A percentile compares a stretch with the other conserved stretches of the same genome.
Evolutionary conservation across 1,140 invertebrate species (phyloP).

Genomic region (Cyrtorhinus lividipennis): DNA sequence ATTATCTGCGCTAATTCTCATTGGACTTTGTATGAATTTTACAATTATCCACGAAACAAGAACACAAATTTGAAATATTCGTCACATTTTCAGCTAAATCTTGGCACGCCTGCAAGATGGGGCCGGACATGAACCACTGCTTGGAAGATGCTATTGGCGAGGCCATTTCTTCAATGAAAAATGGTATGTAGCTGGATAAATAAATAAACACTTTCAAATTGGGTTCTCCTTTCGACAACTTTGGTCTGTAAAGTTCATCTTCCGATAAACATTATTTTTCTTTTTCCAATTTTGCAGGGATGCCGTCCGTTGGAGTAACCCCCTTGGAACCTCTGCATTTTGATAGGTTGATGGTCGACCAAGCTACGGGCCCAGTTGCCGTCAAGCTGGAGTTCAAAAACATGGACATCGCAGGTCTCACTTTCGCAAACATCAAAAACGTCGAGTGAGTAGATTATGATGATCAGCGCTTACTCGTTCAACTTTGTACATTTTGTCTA

Average conservation of each 20-base stretch:
- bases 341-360: slow-evolving; percentile 3
- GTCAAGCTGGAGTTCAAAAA: slow-evolving; percentile 14
- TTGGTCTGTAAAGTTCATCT: neutral
- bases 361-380: slow-evolving; percentile 13
- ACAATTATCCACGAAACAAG: too few relatives aligned
- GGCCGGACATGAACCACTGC: neutral
- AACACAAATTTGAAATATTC: too few relatives aligned
- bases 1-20: too few relatives aligned
- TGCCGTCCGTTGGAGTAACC: slow-evolving; percentile 9
- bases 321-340: slow-evolving; percentile 13
- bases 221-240: too few relatives aligned
- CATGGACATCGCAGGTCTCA: slow-evolving; percentile 12
- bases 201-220: neutral
- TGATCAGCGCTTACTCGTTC: too few relatives aligned
- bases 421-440: neutral
- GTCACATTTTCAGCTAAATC: slow-evolving; percentile 14
- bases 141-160: slow-evolving; percentile 1
- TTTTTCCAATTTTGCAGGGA: slow-evolving; percentile 3
- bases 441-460: slow-evolving; percentile 13
- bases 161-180: slow-evolving; percentile 3
- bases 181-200: neutral
- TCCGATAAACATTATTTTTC: too few relatives aligned
- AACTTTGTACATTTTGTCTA: too few relatives aligned
- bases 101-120: slow-evolving; percentile 11
- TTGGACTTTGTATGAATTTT: too few relatives aligned